Evolutionary conservation across 2,888 invertebrate species (phyloP).

Genomic region (Lithophane semibrunnea): DNA sequence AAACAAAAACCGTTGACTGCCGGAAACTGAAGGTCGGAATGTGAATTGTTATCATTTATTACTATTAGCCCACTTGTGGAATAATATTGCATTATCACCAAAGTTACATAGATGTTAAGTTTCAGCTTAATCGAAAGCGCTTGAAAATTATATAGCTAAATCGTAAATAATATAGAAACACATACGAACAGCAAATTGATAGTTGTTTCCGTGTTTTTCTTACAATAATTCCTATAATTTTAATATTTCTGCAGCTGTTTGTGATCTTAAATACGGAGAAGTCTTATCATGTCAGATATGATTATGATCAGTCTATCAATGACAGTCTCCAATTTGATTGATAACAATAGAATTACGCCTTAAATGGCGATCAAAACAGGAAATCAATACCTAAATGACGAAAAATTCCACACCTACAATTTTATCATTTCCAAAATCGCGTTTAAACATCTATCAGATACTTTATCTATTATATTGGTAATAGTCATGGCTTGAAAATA

Average conservation of each 20-base stretch:
- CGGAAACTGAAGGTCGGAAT: conserved; percentile 22
- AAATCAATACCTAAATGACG: conserved; percentile 9
- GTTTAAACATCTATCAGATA: conserved; percentile 16
- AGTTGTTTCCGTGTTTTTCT: neutral
- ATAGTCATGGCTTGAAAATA: conserved; percentile 29
- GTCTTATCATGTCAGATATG: neutral
- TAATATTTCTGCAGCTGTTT: neutral
- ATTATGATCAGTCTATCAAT: neutral
- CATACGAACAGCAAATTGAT: no score
- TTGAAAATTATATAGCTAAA: no score
- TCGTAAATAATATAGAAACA: no score
- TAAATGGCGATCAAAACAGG: conserved; percentile 18
- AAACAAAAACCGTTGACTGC: neutral
- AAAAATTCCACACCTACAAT: conserved; percentile 36
- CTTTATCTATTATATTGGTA: conserved; percentile 15
- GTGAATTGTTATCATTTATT: neutral
- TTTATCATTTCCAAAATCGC: conserved; percentile 32
- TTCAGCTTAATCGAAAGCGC: no score
- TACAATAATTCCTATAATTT: no score
- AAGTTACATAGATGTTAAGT: neutral
- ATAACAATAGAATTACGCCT: conserved; percentile 19
- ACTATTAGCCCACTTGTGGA: neutral
- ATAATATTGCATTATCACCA: neutral
- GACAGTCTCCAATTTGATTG: conserved; percentile 11
- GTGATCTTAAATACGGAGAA: neutral